Base-by-base conservation (phyloP, 2,113 vertebrate species). In the Erythrocebus patas region DNA sequence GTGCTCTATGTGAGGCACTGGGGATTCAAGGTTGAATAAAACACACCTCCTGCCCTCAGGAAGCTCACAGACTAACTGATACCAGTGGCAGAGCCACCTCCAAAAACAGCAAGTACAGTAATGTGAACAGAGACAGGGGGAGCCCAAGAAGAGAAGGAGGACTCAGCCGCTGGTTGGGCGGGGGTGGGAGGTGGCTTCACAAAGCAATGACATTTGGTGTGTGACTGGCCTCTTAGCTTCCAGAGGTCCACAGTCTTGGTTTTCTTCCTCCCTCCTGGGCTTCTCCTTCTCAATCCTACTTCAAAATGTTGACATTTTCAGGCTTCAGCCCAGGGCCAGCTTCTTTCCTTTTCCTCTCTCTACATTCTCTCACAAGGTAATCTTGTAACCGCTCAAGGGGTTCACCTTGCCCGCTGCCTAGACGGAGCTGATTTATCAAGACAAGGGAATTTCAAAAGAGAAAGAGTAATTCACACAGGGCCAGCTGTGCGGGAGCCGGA, bases 161-260 rank as follows among this genome's bases (percentile, higher is more conserved):
- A 4, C 27, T 76, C 12, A 0, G 0, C 25, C 22, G 38, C n/a
- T 38, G 72, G 43, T 17, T 17, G 32, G 40, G 57, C 35, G 0
- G 57, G 57, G 8, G 9, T 6, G 14, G 64, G 66, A 30, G 13
- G 27, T 50, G 66, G 18, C 48, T 48, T 75, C 75, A 79, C 43
- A 43, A 14, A 32, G 81, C 20, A 3, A 1, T 50, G 45, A 2
- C 16, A 17, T 6, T 25, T 30, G 68, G 17, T 68, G 85, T n/a
- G 3, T 18, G 12, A 40, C 59, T n/a, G 78, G 45, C 90, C 45
- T 23, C 38, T 59, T 43, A 32, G 73, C 66, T 40, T 23, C 55
- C 30, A 25, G 75, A 22, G 5, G 40, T 68, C 57, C 9, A 3
- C 6, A 1, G 8, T 50, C 40, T 43, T 22, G 45, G 1, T 10